Base-by-base conservation (phyloP, 2,797 vertebrate genomes). In the Phoebastria nigripes region DNA sequence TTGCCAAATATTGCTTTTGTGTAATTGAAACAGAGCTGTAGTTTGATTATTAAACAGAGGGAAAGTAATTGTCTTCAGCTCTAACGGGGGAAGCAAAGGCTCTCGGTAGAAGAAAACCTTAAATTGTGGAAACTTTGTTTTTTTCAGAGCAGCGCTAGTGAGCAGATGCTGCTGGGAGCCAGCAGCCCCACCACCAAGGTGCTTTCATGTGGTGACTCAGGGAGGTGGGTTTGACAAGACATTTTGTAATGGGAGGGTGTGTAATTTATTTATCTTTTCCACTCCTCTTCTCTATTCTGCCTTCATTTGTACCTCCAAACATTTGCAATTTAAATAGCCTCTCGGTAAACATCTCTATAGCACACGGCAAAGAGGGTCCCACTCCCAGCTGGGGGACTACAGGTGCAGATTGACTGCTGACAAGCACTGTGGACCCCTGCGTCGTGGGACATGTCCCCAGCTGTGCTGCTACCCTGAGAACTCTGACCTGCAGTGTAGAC, bases 1-100 rank as follows among this genome's bases (percentile, higher is more conserved):
- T 85, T 63, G 66, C 73, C 96, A 95, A 96, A 96, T 95, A 95
- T 92, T 96, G 90, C 80, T 91, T 96, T 80, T 95, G 71, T 74
- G 77, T 92, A 96, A 95, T 92, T 93, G 96, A 90, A 95, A 73
- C 49, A 71, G 94, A 82, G 56, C 70, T 73, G 66, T 19, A 66
- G 52, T 65, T 71, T 90, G 83, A 90, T 89, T 94, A 93, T 95
- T 95, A 82, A 95, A 80, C 71, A 77, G 67, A 92, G n/a, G 44
- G 52, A 72, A 90, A 37, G 54, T 66, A 87, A 87, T 78, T 90
- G 71, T 35, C 33, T 74, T 67, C 4, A 6, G 58, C 44, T 89
- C n/a, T 70, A 83, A 72, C 4, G 2, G n/a, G 28, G 47, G 29
- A 58, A 94, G 84, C 5, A 49, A 93, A 83, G 61, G 55, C 29